Evolutionary conservation across 2,888 invertebrate genomes (phyloP).

Genomic region (Ischnura elegans): DNA sequence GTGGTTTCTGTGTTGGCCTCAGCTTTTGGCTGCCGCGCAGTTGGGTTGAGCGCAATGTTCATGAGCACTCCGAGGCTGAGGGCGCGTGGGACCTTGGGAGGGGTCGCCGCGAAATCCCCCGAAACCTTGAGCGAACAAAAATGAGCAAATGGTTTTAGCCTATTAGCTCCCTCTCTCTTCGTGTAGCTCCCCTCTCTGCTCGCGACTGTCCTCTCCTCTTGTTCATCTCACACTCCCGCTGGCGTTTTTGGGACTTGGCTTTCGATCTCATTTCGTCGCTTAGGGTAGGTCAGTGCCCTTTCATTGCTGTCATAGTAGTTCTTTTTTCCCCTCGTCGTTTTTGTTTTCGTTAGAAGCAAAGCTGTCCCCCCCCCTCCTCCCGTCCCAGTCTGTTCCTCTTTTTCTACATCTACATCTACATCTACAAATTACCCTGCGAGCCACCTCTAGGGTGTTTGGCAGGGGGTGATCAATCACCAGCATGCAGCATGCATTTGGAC

Average conservation of each 20-base stretch:
- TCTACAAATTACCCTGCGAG: no score
- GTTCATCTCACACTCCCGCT: neutral
- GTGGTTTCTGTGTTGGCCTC: no score
- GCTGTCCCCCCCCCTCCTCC: neutral
- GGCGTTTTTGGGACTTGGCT: constrained; percentile 34
- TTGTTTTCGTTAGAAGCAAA: constrained; percentile 50
- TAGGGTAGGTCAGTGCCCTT: constrained; percentile 63
- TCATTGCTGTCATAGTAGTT: neutral
- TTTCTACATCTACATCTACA: no score
- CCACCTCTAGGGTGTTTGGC: no score
- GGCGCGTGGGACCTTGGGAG: neutral
- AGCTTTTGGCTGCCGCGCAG: no score
- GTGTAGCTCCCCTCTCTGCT: constrained; percentile 23
- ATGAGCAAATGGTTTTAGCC: neutral
- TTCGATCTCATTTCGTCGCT: constrained; percentile 48
- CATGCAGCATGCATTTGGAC: no score
- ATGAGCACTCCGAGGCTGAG: no score
- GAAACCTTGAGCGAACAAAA: neutral
- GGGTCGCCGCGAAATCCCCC: constrained; percentile 8
- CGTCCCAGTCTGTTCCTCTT: no score
- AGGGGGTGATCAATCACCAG: no score
- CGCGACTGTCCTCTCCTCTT: neutral
- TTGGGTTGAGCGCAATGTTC: no score
- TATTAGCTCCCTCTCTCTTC: neutral
- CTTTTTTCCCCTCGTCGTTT: neutral